Evolutionary conservation across 1,140 invertebrate species (phyloP).

Genomic region (Drosophila nannoptera): DNA sequence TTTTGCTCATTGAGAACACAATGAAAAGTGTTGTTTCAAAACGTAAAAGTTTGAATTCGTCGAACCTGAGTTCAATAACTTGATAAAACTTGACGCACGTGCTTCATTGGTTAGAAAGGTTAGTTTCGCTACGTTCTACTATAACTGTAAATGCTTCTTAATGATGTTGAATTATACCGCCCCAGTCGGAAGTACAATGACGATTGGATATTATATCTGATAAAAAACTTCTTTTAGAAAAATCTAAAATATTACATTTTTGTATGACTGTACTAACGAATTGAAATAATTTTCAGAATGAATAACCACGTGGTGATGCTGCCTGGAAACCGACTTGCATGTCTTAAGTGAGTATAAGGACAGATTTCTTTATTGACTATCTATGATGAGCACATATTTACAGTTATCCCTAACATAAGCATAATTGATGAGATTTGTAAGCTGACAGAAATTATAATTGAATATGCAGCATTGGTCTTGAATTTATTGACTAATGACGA

Average conservation of each 20-base stretch:
- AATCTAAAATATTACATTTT: no score
- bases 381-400: conserved; percentile 58
- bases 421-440: conserved; percentile 55
- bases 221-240: no score
- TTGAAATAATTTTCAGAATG: conserved; percentile 6
- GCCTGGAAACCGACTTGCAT: not conserved
- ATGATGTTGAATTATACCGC: conserved; percentile 56
- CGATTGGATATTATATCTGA: conserved; percentile 45
- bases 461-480: not conserved
- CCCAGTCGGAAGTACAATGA: conserved; percentile 57
- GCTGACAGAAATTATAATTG: conserved; percentile 26
- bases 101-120: conserved; percentile 16
- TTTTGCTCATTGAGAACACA: not conserved
- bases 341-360: conserved; percentile 16
- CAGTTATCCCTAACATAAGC: conserved; percentile 70
- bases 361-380: not conserved
- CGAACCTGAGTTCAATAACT: not conserved
- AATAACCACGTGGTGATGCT: not conserved
- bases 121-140: conserved; percentile 18
- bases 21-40: no score
- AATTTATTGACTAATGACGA: not conserved
- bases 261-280: conserved; percentile 2
- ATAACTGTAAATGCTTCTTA: conserved; percentile 6
- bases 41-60: not conserved
- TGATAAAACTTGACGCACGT: conserved; percentile 4